Percentiles rank a stretch among this genome's conserved stretches.
phyloP scores from a whole-genome alignment of 2,797 vertebrate genomes.

The Fundulus diaphanus region DNA sequence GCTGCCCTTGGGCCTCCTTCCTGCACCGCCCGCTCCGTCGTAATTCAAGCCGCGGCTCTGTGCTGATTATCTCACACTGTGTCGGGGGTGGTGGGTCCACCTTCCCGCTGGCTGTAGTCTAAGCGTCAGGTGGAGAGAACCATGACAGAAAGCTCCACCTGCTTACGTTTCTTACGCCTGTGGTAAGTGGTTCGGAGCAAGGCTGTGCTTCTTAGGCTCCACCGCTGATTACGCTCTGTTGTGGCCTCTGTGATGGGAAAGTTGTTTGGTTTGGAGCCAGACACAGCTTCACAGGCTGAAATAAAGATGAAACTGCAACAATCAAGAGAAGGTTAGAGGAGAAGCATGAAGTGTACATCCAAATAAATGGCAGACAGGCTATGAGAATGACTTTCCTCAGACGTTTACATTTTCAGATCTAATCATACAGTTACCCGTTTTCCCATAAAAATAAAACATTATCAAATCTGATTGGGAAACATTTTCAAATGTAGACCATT shows the following conservation, averaged over 20 bases:
- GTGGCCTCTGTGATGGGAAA: constrained; percentile 24
- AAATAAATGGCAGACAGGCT: constrained; percentile 8
- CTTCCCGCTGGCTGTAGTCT: constrained; percentile 32
- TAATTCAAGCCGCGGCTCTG: constrained; percentile 33
- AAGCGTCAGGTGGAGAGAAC: constrained; percentile 18
- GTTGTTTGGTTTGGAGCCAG: constrained; percentile 57
- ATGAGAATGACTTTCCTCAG: not conserved
- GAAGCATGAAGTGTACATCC: constrained; percentile 3
- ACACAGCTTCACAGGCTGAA: constrained; percentile 41
- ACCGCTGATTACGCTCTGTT: constrained; percentile 53
- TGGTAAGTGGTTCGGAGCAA: constrained; percentile 34
- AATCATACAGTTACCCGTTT: not conserved
- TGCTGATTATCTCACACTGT: constrained; percentile 63
- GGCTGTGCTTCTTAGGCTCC: constrained; percentile 48
- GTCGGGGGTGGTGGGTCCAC: constrained; percentile 22
- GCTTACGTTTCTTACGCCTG: constrained; percentile 43
- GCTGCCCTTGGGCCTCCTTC: constrained; percentile 24
- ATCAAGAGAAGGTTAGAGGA: constrained; percentile 22
- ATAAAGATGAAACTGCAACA: constrained; percentile 31
- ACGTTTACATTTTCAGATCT: not conserved
- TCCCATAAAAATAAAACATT: not conserved
- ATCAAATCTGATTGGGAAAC: not conserved
- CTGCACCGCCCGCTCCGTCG: not conserved
- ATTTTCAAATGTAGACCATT: not conserved
- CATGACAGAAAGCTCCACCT: constrained; percentile 49